Evolutionary conservation across 2,113 vertebrate species (phyloP).

Genomic region (Mormyrus iriodes): DNA sequence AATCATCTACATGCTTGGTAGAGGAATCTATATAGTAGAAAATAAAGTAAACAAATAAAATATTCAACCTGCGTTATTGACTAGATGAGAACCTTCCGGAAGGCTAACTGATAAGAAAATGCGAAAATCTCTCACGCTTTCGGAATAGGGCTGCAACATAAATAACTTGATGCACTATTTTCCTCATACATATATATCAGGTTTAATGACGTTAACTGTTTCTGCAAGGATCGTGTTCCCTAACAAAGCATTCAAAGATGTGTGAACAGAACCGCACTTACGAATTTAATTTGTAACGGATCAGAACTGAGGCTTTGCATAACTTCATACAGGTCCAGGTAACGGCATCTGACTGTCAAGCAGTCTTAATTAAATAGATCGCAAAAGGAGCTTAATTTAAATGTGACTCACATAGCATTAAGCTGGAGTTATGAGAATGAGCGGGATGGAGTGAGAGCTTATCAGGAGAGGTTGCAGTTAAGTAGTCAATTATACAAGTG

Average conservation of each 20-base stretch:
- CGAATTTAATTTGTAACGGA: conserved; percentile 23
- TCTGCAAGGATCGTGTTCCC: conserved; percentile 15
- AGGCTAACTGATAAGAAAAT: no score
- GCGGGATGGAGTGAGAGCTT: background rate
- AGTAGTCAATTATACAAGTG: conserved; percentile 7
- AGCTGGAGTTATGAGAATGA: conserved; percentile 26
- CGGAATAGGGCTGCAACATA: background rate
- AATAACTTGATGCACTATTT: background rate
- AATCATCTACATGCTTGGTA: background rate
- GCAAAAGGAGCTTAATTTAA: conserved; percentile 24
- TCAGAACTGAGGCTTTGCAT: conserved; percentile 19
- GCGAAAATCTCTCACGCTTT: background rate
- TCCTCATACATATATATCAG: background rate
- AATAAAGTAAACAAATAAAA: background rate
- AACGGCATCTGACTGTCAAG: conserved; percentile 29
- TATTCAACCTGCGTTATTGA: background rate
- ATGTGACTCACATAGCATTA: conserved; percentile 23
- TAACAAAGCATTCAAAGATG: conserved; percentile 26
- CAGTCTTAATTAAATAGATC: conserved; percentile 30
- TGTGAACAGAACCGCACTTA: conserved; percentile 22
- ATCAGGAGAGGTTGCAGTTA: conserved; percentile 11
- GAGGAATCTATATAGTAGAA: background rate
- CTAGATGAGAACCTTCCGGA: background rate
- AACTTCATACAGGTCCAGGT: conserved; percentile 22
- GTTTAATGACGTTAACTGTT: conserved; percentile 22